Conservation (phyloP, 92 coral and sea anemone genomes). For the Palythoa grandis region DNA sequence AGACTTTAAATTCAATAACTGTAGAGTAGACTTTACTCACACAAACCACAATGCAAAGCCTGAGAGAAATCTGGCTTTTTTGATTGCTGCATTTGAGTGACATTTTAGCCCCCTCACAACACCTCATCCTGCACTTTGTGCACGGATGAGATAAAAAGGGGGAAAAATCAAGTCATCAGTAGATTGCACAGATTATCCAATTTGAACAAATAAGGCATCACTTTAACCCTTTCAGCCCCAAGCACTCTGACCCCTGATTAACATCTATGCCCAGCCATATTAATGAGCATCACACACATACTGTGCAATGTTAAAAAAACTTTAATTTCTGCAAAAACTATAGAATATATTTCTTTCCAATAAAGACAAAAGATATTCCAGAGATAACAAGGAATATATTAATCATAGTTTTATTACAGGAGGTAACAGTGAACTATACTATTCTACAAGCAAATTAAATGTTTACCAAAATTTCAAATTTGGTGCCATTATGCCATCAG, state of each 20-base stretch:
- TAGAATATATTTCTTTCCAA: slow-evolving; percentile 20
- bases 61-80: too few species aligned
- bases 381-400: slow-evolving; percentile 13
- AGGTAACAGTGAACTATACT: slow-evolving; percentile 4
- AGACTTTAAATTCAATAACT: too few species aligned
- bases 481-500: slow-evolving; percentile 21
- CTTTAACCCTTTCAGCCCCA: slow-evolving; percentile 15
- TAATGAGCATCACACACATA: slow-evolving; percentile 8
- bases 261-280: slow-evolving; percentile 12
- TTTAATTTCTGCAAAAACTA: slow-evolving; percentile 34
- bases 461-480: slow-evolving; percentile 21
- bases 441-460: slow-evolving; percentile 21
- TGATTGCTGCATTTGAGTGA: too few species aligned
- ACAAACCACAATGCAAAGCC: too few species aligned
- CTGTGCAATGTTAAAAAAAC: slow-evolving; percentile 19
- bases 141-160: neutral
- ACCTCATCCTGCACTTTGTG: too few species aligned
- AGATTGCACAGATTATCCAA: neutral
- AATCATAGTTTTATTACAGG: neutral
- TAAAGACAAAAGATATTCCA: slow-evolving; percentile 19
- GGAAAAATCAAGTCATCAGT: neutral
- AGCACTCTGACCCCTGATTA: slow-evolving; percentile 17
- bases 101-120: too few species aligned
- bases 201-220: neutral
- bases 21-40: too few species aligned